Evolutionary conservation across 1,140 invertebrate genomes (phyloP).

Genomic region (Drosophila burlai): DNA sequence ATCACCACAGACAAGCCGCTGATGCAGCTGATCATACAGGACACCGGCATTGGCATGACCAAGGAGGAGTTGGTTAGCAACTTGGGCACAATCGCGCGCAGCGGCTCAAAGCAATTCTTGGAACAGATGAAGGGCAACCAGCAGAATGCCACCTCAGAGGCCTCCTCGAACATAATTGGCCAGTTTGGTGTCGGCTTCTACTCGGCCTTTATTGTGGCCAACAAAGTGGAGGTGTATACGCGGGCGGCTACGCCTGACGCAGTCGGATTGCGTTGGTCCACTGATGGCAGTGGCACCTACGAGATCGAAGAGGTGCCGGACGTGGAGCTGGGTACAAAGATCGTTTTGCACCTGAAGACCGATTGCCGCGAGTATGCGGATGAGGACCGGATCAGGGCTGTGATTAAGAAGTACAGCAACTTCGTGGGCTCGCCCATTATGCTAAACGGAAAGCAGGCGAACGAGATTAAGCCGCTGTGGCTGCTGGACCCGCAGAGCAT

Average conservation of each 20-base stretch:
- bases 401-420: conserved; percentile 98
- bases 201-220: conserved; percentile 98
- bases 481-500: conserved; percentile 95
- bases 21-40: conserved; percentile 95
- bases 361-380: conserved; percentile 96
- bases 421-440: conserved; percentile 97
- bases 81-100: conserved; percentile 97
- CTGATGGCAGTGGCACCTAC: conserved; percentile 96
- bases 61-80: conserved; percentile 96
- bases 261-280: conserved; percentile 93
- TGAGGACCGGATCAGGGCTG: conserved; percentile 92
- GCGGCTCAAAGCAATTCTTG: conserved; percentile 97
- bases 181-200: conserved; percentile 99
- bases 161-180: conserved; percentile 94
- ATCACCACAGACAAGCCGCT: conserved; percentile 95
- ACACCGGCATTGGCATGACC: conserved; percentile 97
- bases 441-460: conserved; percentile 94
- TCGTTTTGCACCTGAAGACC: conserved; percentile 94
- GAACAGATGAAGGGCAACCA: conserved; percentile 92
- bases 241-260: conserved; percentile 88
- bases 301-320: conserved; percentile 94
- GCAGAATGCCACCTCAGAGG: conserved; percentile 86
- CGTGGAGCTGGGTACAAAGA: conserved; percentile 96
- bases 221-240: conserved; percentile 97
- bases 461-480: conserved; percentile 97